phyloP scores from a whole-genome alignment of 1,140 invertebrate genomes.

The Bathynomus jamesi region DNA sequence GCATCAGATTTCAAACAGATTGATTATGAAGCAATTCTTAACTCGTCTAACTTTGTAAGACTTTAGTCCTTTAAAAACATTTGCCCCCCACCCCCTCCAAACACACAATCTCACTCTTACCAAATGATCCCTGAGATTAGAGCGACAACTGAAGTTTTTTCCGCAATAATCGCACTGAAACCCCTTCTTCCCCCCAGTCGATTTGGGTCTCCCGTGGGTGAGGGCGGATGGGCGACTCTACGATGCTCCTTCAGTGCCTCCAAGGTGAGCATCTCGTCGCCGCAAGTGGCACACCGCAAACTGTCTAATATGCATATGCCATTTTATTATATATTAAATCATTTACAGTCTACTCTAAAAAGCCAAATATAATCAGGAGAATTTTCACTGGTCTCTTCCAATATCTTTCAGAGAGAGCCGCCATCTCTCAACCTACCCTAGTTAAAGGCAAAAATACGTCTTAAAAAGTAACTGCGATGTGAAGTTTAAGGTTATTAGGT shows the following conservation, averaged over 20 bases:
- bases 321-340: not conserved
- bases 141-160: slow-evolving; percentile 32
- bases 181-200: slow-evolving; percentile 2
- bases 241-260: slow-evolving; percentile 32
- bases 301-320: not conserved
- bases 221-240: slow-evolving; percentile 22
- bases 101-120: no score
- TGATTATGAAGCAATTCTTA: no score
- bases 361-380: not conserved
- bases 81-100: no score
- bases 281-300: slow-evolving; percentile 30
- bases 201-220: not conserved
- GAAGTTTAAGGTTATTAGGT: no score
- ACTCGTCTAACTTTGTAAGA: no score
- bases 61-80: no score
- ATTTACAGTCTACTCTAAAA: no score
- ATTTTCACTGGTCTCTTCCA: not conserved
- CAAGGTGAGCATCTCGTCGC: slow-evolving; percentile 23
- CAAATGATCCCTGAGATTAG: slow-evolving; percentile 31
- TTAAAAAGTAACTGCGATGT: no score
- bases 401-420: no score
- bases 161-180: slow-evolving; percentile 35
- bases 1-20: no score
- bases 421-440: no score
- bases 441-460: no score